Evolutionary conservation across 2,888 invertebrate genomes (phyloP), one percentile per base, ranked within the genome.

Genomic region (Polydrusus tereticollis): DNA sequence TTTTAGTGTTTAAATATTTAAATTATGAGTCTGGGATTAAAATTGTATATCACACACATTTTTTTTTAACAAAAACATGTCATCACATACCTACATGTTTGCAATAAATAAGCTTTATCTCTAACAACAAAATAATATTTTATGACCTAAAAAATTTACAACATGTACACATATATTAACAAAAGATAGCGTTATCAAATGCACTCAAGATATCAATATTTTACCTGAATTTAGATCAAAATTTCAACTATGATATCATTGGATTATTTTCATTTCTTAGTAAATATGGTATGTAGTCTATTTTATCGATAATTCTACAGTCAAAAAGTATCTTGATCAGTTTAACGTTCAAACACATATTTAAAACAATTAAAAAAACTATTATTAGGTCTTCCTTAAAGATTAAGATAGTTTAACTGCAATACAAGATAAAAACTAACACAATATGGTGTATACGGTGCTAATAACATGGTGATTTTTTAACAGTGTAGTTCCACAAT

Each of bases 371-470:
- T 16, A 41, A 5, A 41, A 41, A 16, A 41, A 16, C 12, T 1
- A 41, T 36, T 36, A 16, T 5, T 8, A 52, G 14, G 52, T 55
- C 29, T 55, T 29, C 52, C 52, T 18, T 8, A 29, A 29, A 29
- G 52, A 29, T 29, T 29, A 14, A 8, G 2, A 12, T 21, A 47
- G 23, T 47, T 47, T 5, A 10, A 8, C 21, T 12, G 23, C 3
- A 29, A 55, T 8, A 52, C 6, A 52, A 16, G 29, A 18, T 55
- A 10, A 55, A 16, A n/a, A n/a, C n/a, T n/a, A n/a, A n/a, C n/a
- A n/a, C n/a, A 55, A 55, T 29, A 55, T 55, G 52, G 52, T 55
- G 52, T 16, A 55, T 55, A n/a, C n/a, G 52, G 52, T 29, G 52
- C 26, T 50, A 50, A 50, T 23, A 52, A 52, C 52, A 14, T 29